These are phyloP conservation scores for Nemapogon koenigi DNA, from an alignment of 2,888 invertebrate genomes.

Conservation along the genomic window DNA sequence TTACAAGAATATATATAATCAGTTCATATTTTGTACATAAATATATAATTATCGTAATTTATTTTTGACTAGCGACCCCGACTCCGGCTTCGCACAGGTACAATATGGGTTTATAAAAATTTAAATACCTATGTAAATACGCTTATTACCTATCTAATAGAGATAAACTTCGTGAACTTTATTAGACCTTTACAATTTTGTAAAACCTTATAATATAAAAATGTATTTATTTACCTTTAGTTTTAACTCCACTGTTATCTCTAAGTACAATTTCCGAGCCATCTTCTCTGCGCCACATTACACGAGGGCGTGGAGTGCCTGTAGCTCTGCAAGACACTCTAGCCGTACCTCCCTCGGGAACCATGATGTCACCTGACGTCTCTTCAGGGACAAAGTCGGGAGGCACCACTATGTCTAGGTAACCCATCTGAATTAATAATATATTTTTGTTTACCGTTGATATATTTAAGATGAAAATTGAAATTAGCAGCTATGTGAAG, in stretches of 20 bases:
- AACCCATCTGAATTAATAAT: conserved; percentile 89
- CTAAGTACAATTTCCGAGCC: conserved; percentile 80
- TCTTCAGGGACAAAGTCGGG: conserved; percentile 90
- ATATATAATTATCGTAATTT: too few species aligned
- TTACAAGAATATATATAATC: too few species aligned
- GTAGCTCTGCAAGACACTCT: conserved; percentile 73
- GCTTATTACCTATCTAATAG: too few species aligned
- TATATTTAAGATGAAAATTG: background rate
- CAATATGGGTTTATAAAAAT: too few species aligned
- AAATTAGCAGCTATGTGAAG: too few species aligned
- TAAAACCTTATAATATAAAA: too few species aligned
- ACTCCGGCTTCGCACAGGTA: too few species aligned
- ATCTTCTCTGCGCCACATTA: conserved; percentile 87
- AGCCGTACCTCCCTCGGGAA: conserved; percentile 81
- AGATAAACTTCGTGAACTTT: too few species aligned
- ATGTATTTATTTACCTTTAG: conserved; percentile 59
- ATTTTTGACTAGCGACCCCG: too few species aligned
- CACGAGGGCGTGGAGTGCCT: conserved; percentile 80
- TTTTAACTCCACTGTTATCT: conserved; percentile 70
- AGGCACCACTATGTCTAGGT: conserved; percentile 85
- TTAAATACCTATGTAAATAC: too few species aligned
- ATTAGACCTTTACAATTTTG: too few species aligned
- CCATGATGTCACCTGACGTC: conserved; percentile 89
- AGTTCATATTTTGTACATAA: too few species aligned
- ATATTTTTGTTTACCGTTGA: background rate